Conservation (phyloP, 2,797 vertebrate species). For the Podargus strigoides region DNA sequence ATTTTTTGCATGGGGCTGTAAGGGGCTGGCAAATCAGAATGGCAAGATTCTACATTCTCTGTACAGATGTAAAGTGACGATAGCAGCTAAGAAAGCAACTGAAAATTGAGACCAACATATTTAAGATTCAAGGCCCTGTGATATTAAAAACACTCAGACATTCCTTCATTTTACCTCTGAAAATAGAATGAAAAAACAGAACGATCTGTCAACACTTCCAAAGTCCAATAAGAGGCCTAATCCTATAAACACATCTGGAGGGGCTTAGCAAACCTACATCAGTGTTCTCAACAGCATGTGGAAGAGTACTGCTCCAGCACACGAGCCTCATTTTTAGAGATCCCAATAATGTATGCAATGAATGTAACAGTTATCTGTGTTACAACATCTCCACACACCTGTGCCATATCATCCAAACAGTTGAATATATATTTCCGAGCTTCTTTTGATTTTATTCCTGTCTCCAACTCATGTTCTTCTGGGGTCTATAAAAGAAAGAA, state of each 20-base stretch:
- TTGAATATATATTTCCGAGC: slow-evolving; percentile 98
- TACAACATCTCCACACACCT: slow-evolving; percentile 74
- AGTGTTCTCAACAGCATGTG: background rate
- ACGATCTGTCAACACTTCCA: background rate
- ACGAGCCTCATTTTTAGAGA: background rate
- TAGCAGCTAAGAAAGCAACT: background rate
- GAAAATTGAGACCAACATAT: background rate
- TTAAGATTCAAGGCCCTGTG: background rate
- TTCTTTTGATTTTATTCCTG: slow-evolving; percentile 97
- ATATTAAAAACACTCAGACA: background rate
- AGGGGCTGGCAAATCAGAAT: background rate
- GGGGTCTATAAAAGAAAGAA: slow-evolving; percentile 81
- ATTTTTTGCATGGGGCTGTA: background rate
- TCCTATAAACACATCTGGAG: background rate
- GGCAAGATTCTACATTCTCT: background rate
- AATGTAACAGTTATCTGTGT: background rate
- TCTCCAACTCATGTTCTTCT: slow-evolving; percentile 92
- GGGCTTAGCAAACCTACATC: background rate
- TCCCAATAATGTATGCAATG: background rate
- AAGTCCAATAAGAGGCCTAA: background rate
- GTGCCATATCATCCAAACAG: slow-evolving; percentile 98
- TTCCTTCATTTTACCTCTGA: background rate
- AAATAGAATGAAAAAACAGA: background rate
- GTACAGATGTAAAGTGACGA: background rate
- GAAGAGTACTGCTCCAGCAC: background rate